Evolutionary conservation across 2,888 invertebrate genomes (phyloP), one percentile per base, ranked within the genome.

Genomic region (Endomychus coccineus): DNA sequence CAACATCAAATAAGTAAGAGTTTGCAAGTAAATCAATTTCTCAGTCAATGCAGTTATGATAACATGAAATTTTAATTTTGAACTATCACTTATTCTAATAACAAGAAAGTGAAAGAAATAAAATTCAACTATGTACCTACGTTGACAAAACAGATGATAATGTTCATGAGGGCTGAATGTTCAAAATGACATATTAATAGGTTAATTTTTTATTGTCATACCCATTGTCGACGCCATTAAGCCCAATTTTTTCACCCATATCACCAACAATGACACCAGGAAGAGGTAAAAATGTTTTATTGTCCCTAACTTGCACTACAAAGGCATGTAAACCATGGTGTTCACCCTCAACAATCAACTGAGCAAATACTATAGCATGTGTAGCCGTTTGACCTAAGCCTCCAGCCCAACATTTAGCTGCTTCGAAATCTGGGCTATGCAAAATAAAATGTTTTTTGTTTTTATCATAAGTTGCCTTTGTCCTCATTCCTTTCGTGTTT

Each of bases 151-250:
- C n/a, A n/a, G n/a, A n/a, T n/a, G n/a, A n/a, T n/a, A n/a, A n/a
- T n/a, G n/a, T n/a, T n/a, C n/a, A n/a, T n/a, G n/a, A n/a, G n/a
- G n/a, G n/a, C n/a, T n/a, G n/a, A n/a, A n/a, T n/a, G n/a, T n/a
- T n/a, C n/a, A n/a, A n/a, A n/a, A n/a, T n/a, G n/a, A n/a, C n/a
- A n/a, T n/a, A n/a, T n/a, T n/a, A n/a, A n/a, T n/a, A n/a, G n/a
- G n/a, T n/a, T n/a, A n/a, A n/a, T n/a, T n/a, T n/a, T n/a, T n/a
- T n/a, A n/a, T n/a, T n/a, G 9, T 11, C 48, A 59, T 58, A 87
- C 85, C 96, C 96, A 69, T 96, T 96, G 61, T 96, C 96, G 23
- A 95, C 66, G 2, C 91, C 94, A 64, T 95, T 90, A 5, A 91
- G 71, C 0, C 88, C 94, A 24, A 88, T 71, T 67, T 96, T 96